A percentile compares a stretch with the other conserved stretches of the same genome.
These are phyloP conservation scores for Coccyzus lansbergi DNA, from an alignment of 2,797 vertebrate genomes.

Conservation along the genomic window DNA sequence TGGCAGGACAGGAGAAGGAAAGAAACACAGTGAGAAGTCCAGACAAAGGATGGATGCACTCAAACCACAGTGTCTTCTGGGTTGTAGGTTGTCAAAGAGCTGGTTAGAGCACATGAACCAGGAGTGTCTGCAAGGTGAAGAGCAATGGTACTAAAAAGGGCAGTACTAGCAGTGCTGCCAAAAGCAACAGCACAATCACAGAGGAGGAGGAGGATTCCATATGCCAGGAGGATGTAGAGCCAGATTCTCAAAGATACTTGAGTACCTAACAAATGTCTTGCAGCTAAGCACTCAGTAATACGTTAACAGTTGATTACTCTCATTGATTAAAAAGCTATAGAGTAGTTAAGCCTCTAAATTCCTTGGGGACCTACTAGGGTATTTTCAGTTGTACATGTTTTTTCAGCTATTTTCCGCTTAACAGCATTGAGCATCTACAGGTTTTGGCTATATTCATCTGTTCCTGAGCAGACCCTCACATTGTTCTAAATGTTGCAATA, in stretches of 20 bases:
- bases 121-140: background rate
- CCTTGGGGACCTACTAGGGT: background rate
- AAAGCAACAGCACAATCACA: background rate
- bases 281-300: background rate
- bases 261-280: conserved; percentile 1
- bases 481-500: background rate
- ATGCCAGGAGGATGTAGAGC: background rate
- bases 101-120: background rate
- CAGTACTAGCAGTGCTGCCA: background rate
- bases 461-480: background rate
- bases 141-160: conserved; percentile 10
- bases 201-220: conserved; percentile 31
- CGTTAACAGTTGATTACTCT: background rate
- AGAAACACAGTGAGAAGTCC: background rate
- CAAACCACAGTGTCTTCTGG: background rate
- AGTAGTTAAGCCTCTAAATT: background rate
- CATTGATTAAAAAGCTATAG: background rate
- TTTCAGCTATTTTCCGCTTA: background rate
- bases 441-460: background rate
- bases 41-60: background rate
- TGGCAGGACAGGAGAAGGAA: background rate
- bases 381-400: background rate
- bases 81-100: background rate
- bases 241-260: conserved; percentile 44
- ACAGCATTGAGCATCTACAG: fast-evolving